Percentiles rank a stretch among this genome's conserved stretches.
Conservation (phyloP, 2,888 invertebrate genomes). For the Nomada ruficornis region DNA sequence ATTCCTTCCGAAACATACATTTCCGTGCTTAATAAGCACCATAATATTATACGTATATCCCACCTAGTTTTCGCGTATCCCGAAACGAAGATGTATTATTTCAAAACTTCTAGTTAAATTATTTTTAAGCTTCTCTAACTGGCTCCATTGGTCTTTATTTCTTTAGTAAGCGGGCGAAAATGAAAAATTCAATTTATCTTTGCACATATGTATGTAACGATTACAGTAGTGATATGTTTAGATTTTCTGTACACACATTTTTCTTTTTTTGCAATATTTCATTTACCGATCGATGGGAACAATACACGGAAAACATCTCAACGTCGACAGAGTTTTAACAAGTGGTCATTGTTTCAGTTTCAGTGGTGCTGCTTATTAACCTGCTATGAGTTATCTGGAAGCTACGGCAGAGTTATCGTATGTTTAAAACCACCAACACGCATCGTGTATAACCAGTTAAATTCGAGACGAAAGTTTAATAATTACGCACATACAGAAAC, state of each 20-base stretch:
- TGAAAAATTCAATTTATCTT: too few species aligned
- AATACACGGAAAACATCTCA: background rate
- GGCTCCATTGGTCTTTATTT: too few species aligned
- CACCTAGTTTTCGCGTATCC: background rate
- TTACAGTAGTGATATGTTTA: too few species aligned
- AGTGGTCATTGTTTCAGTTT: background rate
- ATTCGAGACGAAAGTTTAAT: background rate
- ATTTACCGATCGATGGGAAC: background rate
- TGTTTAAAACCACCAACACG: background rate
- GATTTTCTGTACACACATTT: too few species aligned
- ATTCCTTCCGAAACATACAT: background rate
- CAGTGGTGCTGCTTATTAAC: slow-evolving; percentile 14
- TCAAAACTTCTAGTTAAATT: background rate
- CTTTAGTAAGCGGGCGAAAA: too few species aligned
- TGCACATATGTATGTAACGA: too few species aligned
- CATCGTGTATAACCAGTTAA: background rate
- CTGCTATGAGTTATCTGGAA: background rate
- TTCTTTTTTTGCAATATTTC: too few species aligned
- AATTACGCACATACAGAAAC: slow-evolving; percentile 4
- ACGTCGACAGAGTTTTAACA: background rate
- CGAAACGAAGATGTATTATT: background rate
- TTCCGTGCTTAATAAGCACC: background rate
- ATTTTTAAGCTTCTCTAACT: background rate
- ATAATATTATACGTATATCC: background rate
- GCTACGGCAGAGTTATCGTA: background rate